Conservation (phyloP, 2,888 invertebrate genomes). For the Scaptomyza tumidula region DNA sequence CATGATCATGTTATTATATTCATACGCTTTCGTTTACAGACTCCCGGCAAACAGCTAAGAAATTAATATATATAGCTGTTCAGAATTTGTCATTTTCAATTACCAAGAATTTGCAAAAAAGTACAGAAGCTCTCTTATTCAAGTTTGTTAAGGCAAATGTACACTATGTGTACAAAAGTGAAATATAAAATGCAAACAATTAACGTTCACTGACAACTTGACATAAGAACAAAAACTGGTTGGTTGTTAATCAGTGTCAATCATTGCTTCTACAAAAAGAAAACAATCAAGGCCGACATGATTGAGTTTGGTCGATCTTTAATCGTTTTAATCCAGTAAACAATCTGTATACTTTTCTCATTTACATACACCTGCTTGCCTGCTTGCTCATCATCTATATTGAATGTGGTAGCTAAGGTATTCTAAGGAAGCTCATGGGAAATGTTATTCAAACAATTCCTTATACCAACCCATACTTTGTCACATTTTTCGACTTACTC, state of each 20-base stretch:
- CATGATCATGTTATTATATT: background rate
- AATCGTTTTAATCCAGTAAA: background rate
- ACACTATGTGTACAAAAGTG: too few species aligned
- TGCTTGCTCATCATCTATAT: background rate
- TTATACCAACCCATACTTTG: background rate
- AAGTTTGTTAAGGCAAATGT: background rate
- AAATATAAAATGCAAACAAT: background rate
- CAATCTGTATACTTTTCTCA: background rate
- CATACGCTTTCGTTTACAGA: too few species aligned
- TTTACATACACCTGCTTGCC: background rate
- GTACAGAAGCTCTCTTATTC: background rate
- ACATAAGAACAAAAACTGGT: slow-evolving; percentile 5
- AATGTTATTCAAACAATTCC: background rate
- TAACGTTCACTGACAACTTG: slow-evolving; percentile 14
- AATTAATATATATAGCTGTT: too few species aligned
- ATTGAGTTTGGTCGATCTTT: background rate
- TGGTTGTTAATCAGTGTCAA: slow-evolving; percentile 15
- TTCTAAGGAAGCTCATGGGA: too few species aligned
- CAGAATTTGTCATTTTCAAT: too few species aligned
- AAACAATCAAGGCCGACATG: background rate
- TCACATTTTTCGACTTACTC: background rate
- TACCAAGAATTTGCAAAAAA: background rate
- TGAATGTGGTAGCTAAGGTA: background rate
- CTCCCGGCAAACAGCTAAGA: too few species aligned
- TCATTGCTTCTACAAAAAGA: background rate